Percentiles rank a stretch among this genome's conserved stretches.
phyloP scores from a whole-genome alignment of 2,888 invertebrate species.

The Ornithoptera priamus region DNA sequence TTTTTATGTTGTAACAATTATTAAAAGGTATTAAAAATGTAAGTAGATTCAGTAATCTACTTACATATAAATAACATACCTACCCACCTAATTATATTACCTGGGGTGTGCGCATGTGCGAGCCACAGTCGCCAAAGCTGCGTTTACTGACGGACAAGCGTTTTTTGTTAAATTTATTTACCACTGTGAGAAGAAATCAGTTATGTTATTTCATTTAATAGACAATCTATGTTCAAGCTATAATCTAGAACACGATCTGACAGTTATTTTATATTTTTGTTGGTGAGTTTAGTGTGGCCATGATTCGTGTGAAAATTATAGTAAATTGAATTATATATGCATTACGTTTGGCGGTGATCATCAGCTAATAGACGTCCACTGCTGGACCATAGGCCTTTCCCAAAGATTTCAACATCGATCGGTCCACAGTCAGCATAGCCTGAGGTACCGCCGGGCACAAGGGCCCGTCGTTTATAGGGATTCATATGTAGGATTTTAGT shows the following conservation, averaged over 20 bases:
- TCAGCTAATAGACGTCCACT: too few species aligned
- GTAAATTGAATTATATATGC: too few species aligned
- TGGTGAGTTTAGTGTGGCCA: slow-evolving; percentile 4
- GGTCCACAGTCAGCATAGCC: too few species aligned
- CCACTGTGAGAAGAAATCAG: not conserved
- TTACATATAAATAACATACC: slow-evolving; percentile 1
- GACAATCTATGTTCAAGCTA: slow-evolving; percentile 11
- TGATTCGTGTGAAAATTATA: too few species aligned
- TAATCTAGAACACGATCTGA: slow-evolving; percentile 10
- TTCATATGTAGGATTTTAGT: too few species aligned
- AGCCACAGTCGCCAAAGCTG: slow-evolving; percentile 7
- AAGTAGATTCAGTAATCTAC: not conserved
- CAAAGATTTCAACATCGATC: too few species aligned
- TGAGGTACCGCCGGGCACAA: too few species aligned
- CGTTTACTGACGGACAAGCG: slow-evolving; percentile 3
- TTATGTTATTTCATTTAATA: slow-evolving; percentile 5
- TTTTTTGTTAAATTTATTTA: not conserved
- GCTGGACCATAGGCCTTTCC: too few species aligned
- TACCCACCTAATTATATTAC: slow-evolving; percentile 16
- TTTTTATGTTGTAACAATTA: not conserved
- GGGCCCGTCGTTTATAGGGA: too few species aligned
- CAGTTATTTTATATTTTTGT: slow-evolving; percentile 10
- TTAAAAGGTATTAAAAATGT: slow-evolving; percentile 1
- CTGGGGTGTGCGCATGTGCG: slow-evolving; percentile 6
- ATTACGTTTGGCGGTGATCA: too few species aligned